Evolutionary conservation across 2,113 vertebrate species (phyloP), one percentile per base, ranked within the genome.

Genomic region (Carettochelys insculpta): DNA sequence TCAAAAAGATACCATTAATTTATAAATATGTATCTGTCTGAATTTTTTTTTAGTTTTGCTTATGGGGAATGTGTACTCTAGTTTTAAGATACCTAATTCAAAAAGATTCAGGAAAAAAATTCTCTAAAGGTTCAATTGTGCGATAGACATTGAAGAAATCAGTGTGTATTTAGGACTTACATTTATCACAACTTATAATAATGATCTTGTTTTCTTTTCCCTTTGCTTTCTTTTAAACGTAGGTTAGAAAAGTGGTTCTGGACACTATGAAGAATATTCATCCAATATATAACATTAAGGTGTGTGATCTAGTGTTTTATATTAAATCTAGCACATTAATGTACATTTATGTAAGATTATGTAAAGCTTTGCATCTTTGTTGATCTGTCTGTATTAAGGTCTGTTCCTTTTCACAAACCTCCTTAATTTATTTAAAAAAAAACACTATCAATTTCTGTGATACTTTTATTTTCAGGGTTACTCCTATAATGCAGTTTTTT

Each of bases 201-300:
- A 3, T 41, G 5, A 43, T 90, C 27, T 27, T 84, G 52, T 82
- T 29, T 43, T 65, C 13, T 38, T 1, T 76, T 92, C 0, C 34
- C n/a, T 27, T 94, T 73, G 83, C 89, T 85, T 53, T 95, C 82
- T 54, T 45, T 80, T 82, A 92, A 96, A 93, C 95, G 65, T 91
- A 99, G 99, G 99, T 99, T 61, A 98, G 99, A 80, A 99, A 99
- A 97, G 99, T 99, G 83, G 99, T 99, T 92, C 88, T 99, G 97
- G 99, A 99, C 95, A 99, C 99, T 2, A 98, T 99, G 99, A 99
- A 99, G 97, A 99, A 99, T 97, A 98, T 99, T 95, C 99, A 99
- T 93, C 99, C 99, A 48, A 99, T 99, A 96, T 99, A 99, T 97
- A 99, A 99, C 95, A 99, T 99, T 89, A 99, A 99, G 98, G 99